Base-by-base conservation (phyloP, 2,888 invertebrate species). In the Temnothorax rugatulus region DNA sequence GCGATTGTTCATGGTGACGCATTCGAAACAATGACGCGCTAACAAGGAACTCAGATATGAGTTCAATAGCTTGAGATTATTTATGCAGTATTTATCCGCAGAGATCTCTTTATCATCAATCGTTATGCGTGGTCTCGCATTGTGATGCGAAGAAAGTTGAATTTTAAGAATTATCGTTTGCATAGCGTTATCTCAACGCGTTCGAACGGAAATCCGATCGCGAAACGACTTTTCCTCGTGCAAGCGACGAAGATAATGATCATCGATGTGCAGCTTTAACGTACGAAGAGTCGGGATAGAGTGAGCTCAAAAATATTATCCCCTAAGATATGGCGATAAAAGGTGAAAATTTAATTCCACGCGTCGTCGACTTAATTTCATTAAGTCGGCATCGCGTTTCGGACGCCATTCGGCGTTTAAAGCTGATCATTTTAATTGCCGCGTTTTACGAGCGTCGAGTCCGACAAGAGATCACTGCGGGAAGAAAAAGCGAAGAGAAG, bases 261-360 rank as follows among this genome's bases (percentile, higher is more conserved):
- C 34, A 21, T 29, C 11, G 29, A 41, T 21, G 34, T 11, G 21
- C 11, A 11, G 71, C 29, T 69, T 79, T 44, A 69, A 29, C 25
- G 13, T 21, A 47, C 54, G 54, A 47, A 73, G 11, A 34, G 21
- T 34, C 21, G 44, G 34, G 34, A 34, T 59, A 71, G 57, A 57
- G 34, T n/a, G 57, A 74, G 74, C 69, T 69, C 57, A 59, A 59
- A 73, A 81, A 73, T 73, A 81, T 73, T 73, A 79, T 79, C 34
- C 57, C 15, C n/a, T 25, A 81, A 81, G 79, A 73, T 34, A 34
- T 18, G 34, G 13, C 57, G 59, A 50, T 73, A 59, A 59, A 73
- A 73, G 38, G 79, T 59, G 59, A 71, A 81, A 81, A 81, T 81
- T 81, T 59, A 74, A 81, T 81, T 81, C 47, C 79, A 74, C 47